Evolutionary conservation across 2,113 vertebrate species (phyloP), one percentile per base, ranked within the genome.

Genomic region (Lampris megalopsis): DNA sequence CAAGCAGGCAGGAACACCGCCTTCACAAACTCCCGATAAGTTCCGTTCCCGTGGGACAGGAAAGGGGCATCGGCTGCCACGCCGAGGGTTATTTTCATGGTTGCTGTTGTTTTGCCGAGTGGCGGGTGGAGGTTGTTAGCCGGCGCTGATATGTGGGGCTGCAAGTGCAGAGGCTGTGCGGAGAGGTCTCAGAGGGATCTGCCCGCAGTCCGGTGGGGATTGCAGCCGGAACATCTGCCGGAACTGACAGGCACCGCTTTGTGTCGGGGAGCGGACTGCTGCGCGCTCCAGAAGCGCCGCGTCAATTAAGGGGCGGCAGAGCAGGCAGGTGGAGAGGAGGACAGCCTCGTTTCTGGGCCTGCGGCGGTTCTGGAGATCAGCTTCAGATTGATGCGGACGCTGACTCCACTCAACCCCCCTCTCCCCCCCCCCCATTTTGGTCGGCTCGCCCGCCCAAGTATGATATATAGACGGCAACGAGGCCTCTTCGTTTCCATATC

Each of bases 171-270:
- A 63, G 45, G 47, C 38, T 76, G 54, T 67, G 69, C 52, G 63
- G 64, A n/a, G 56, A 48, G 36, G 58, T 60, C 82, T 65, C 42
- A 1, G 37, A 8, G 75, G 49, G 49, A 36, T 24, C 64, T 48
- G 42, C 40, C 49, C 11, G 54, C 42, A 61, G 64, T 70, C 68
- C 61, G 3, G 45, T 11, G 53, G 58, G 60, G 83, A 80, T 77
- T 75, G 64, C 63, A 73, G 62, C 68, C 70, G 38, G 68, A 74
- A 60, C 35, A 42, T 73, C 40, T 66, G 71, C 71, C 36, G 57
- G 41, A 87, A 90, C 79, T 84, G 86, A 90, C 88, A 88, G 81
- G 50, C 75, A 73, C 88, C 81, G 61, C 80, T 79, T 89, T 84
- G 61, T 71, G 86, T 92, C 79, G 80, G 88, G 75, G 69, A 62